phyloP scores from a whole-genome alignment of 2,113 vertebrate genomes.

The Pangasianodon hypophthalmus region DNA sequence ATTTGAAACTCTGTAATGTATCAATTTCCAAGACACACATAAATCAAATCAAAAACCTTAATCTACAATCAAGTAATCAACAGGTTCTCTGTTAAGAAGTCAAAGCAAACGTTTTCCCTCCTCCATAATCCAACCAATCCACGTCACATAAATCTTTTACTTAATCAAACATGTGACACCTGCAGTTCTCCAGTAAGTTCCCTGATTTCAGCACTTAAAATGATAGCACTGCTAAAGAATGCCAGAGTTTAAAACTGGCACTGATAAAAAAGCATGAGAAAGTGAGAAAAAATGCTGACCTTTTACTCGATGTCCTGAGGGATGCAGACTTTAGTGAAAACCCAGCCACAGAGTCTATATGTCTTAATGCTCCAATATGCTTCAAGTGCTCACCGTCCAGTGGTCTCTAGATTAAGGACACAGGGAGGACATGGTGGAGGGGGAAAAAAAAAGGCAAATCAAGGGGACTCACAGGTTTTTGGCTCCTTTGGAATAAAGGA shows the following conservation, averaged over 20 bases:
- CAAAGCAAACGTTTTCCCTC: neutral
- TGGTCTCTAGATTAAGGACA: constrained; percentile 45
- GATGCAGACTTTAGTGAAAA: neutral
- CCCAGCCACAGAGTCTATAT: constrained; percentile 1
- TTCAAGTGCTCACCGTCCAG: constrained; percentile 31
- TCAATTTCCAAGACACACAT: neutral
- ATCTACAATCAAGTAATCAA: neutral
- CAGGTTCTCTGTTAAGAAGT: neutral
- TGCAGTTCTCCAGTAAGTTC: neutral
- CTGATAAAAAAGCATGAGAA: constrained; percentile 19
- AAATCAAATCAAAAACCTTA: neutral
- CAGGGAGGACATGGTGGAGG: constrained; percentile 46
- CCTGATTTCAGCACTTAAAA: neutral
- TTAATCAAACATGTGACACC: neutral
- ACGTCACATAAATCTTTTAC: neutral
- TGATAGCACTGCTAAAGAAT: neutral
- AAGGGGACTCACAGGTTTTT: constrained; percentile 59
- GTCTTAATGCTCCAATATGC: constrained; percentile 36
- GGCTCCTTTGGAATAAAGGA: constrained; percentile 50
- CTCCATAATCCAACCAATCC: neutral
- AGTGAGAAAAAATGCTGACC: constrained; percentile 61
- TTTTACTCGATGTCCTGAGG: constrained; percentile 49
- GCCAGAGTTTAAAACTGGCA: neutral
- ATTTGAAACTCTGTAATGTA: neutral
- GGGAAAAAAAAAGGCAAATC: constrained; percentile 51